These are phyloP conservation scores for Patagioenas fasciata DNA, from an alignment of 2,113 vertebrate species.

Conservation along the genomic window DNA sequence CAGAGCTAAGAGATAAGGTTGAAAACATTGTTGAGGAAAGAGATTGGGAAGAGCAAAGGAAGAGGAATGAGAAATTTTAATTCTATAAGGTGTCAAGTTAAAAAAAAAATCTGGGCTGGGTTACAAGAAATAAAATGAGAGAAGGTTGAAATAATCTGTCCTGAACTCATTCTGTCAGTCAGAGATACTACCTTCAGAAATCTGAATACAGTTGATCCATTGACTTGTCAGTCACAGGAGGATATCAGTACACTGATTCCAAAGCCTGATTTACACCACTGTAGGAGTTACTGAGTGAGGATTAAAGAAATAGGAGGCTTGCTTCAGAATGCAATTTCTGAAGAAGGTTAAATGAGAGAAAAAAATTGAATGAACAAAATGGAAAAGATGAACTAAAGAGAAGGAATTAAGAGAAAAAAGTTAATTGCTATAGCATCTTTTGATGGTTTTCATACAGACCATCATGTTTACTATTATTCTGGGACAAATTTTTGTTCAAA, in stretches of 20 bases:
- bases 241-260: background rate
- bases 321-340: background rate
- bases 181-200: background rate
- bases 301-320: background rate
- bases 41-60: background rate
- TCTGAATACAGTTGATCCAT: background rate
- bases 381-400: background rate
- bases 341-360: background rate
- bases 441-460: background rate
- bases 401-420: background rate
- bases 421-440: background rate
- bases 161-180: conserved; percentile 26
- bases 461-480: background rate
- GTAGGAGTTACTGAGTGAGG: background rate
- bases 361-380: background rate
- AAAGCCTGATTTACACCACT: background rate
- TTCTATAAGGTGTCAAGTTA: background rate
- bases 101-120: background rate
- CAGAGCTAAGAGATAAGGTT: background rate
- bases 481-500: background rate
- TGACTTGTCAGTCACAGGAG: background rate
- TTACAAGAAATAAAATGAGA: background rate
- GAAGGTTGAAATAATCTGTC: background rate
- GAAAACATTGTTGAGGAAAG: background rate
- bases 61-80: background rate